These are phyloP conservation scores for Syngnathus rostellatus DNA, from an alignment of 2,797 vertebrate species.

Conservation along the genomic window DNA sequence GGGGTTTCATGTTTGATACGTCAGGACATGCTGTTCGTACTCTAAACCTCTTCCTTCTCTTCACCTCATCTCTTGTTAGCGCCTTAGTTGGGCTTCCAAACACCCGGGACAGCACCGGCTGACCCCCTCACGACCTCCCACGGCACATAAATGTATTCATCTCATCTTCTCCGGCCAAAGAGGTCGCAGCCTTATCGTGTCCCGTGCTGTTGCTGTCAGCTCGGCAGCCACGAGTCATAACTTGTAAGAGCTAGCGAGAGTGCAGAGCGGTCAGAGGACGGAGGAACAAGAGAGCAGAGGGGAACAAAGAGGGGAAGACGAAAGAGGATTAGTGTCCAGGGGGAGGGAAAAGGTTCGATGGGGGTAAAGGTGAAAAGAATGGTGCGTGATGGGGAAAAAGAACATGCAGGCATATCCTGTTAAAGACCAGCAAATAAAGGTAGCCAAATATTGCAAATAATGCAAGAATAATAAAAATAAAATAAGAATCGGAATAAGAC, in stretches of 20 bases:
- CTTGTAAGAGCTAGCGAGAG: slow-evolving; percentile 44
- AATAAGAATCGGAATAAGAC: too few species aligned
- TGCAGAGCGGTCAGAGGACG: slow-evolving; percentile 10
- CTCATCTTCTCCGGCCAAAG: slow-evolving; percentile 54
- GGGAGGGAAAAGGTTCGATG: not conserved
- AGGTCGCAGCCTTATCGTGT: slow-evolving; percentile 67
- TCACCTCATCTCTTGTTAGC: slow-evolving; percentile 50
- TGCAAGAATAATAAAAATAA: too few species aligned
- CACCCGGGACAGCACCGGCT: slow-evolving; percentile 27
- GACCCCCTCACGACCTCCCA: slow-evolving; percentile 33
- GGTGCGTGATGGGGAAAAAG: not conserved
- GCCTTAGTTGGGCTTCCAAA: slow-evolving; percentile 43
- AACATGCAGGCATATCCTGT: not conserved
- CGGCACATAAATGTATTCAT: slow-evolving; percentile 67
- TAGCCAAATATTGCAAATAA: too few species aligned
- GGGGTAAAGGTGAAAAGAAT: slow-evolving; percentile 4
- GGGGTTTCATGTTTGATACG: not conserved
- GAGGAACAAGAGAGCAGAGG: slow-evolving; percentile 12
- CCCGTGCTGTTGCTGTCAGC: slow-evolving; percentile 67
- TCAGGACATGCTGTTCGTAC: not conserved
- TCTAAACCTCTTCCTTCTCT: slow-evolving; percentile 6
- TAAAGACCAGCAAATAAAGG: not conserved
- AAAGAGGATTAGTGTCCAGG: not conserved
- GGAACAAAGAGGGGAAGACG: slow-evolving; percentile 11
- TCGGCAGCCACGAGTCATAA: slow-evolving; percentile 65